A percentile compares a stretch with the other conserved stretches of the same genome.
phyloP scores from a whole-genome alignment of 2,888 invertebrate genomes.

The Mechanitis messenoides region DNA sequence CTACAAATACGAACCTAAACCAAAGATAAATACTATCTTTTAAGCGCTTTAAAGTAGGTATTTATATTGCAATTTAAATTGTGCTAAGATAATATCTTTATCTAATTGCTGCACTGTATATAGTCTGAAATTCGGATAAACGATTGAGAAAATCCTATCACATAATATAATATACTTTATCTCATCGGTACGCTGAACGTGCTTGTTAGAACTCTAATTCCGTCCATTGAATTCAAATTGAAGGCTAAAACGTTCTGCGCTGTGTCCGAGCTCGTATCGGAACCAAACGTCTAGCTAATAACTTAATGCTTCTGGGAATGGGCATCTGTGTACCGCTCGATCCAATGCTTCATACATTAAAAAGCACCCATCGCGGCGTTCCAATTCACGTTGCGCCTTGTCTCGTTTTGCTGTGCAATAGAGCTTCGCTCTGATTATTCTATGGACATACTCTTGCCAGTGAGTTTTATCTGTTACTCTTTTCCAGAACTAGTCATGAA shows the following conservation, averaged over 20 bases:
- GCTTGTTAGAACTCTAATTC: slow-evolving; percentile 52
- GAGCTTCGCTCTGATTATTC: slow-evolving; percentile 36
- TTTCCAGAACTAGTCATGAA: slow-evolving; percentile 50
- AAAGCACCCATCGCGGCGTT: slow-evolving; percentile 35
- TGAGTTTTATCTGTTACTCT: slow-evolving; percentile 40
- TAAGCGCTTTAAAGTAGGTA: neutral
- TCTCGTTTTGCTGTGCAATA: slow-evolving; percentile 34
- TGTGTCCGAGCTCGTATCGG: slow-evolving; percentile 53
- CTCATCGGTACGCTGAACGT: slow-evolving; percentile 44
- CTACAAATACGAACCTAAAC: slow-evolving; percentile 3
- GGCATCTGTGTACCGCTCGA: slow-evolving; percentile 45
- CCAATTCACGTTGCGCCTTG: slow-evolving; percentile 34
- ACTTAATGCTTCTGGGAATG: slow-evolving; percentile 71
- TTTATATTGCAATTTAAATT: neutral
- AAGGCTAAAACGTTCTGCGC: slow-evolving; percentile 63
- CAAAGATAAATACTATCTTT: neutral
- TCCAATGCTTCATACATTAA: slow-evolving; percentile 38
- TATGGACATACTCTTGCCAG: slow-evolving; percentile 28
- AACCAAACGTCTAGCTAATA: slow-evolving; percentile 66
- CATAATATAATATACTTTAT: slow-evolving; percentile 38
- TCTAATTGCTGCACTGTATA: neutral
- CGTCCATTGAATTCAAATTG: slow-evolving; percentile 73
- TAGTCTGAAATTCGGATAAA: neutral
- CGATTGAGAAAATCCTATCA: slow-evolving; percentile 17
- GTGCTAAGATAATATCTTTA: neutral